Conservation (phyloP, 1,140 invertebrate species). For the Cylas formicarius region DNA sequence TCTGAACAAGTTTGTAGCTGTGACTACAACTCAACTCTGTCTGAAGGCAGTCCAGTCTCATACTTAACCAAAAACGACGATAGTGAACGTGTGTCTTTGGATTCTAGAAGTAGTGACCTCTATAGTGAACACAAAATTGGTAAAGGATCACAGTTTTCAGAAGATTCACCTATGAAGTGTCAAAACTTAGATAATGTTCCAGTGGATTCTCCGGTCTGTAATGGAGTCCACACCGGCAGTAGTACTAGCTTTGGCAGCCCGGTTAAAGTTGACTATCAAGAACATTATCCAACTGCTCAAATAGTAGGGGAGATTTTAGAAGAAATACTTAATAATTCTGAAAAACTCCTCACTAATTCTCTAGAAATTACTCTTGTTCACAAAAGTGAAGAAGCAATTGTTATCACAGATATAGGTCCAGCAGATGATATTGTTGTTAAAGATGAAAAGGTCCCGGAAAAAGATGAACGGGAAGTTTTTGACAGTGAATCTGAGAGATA, state of each 20-base stretch:
- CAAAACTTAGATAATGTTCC: conserved; percentile 26
- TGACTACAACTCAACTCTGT: conserved; percentile 50
- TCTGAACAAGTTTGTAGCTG: conserved; percentile 47
- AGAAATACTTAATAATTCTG: conserved; percentile 51
- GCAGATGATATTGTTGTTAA: background rate
- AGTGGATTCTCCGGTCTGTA: conserved; percentile 33
- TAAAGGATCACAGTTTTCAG: conserved; percentile 38
- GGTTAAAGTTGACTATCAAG: conserved; percentile 31
- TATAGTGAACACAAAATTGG: conserved; percentile 49
- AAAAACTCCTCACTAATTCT: conserved; percentile 51
- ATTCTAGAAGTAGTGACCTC: conserved; percentile 48
- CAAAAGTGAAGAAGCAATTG: conserved; percentile 31
- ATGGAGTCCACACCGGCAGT: conserved; percentile 37
- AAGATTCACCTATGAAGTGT: conserved; percentile 34
- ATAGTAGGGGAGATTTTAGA: conserved; percentile 53
- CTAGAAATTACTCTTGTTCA: no score
- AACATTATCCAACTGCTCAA: conserved; percentile 48
- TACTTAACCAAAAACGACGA: conserved; percentile 45
- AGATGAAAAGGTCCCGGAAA: conserved; percentile 9
- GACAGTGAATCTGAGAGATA: conserved; percentile 38
- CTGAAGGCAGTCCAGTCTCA: conserved; percentile 50
- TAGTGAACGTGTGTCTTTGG: conserved; percentile 47
- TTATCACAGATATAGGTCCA: conserved; percentile 7
- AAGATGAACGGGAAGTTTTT: conserved; percentile 23
- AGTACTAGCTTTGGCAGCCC: conserved; percentile 37